Evolutionary conservation across 2,888 invertebrate species (phyloP).

Genomic region (Amiota communis): DNA sequence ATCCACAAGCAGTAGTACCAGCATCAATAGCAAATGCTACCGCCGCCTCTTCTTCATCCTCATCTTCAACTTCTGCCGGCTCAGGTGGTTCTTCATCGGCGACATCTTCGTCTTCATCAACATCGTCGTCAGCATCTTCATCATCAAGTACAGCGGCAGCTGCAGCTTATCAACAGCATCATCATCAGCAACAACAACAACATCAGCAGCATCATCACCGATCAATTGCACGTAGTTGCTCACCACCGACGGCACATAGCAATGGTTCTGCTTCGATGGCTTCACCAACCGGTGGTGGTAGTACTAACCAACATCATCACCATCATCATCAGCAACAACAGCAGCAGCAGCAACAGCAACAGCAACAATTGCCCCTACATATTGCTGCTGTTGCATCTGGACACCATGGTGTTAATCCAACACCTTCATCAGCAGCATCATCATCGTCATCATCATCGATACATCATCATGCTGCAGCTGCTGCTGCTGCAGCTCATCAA

Average conservation of each 20-base stretch:
- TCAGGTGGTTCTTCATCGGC: conserved; percentile 34
- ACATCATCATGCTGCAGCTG: conserved; percentile 56
- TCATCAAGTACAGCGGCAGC: not conserved
- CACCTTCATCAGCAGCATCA: conserved; percentile 43
- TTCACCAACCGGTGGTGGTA: conserved; percentile 47
- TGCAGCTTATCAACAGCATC: conserved; percentile 26
- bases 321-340: conserved; percentile 40
- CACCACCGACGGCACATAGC: conserved; percentile 54
- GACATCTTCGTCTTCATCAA: conserved; percentile 24
- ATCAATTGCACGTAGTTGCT: conserved; percentile 55
- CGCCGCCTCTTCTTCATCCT: conserved; percentile 36
- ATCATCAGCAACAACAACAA: conserved; percentile 32
- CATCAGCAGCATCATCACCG: conserved; percentile 42
- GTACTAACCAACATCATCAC: conserved; percentile 4
- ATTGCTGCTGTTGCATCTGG: conserved; percentile 63
- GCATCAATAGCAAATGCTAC: conserved; percentile 38
- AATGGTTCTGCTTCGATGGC: conserved; percentile 53
- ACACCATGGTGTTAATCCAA: conserved; percentile 42
- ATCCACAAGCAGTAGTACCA: conserved; percentile 52
- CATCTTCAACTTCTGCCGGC: conserved; percentile 38
- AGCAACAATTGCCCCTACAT: conserved; percentile 55
- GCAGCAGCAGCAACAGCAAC: conserved; percentile 38
- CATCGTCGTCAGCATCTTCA: conserved; percentile 29
- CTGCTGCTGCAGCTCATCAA: conserved; percentile 67
- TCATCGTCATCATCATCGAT: conserved; percentile 53